These are phyloP conservation scores for Apotomis capreana DNA, from an alignment of 2,888 invertebrate species.

Conservation along the genomic window DNA sequence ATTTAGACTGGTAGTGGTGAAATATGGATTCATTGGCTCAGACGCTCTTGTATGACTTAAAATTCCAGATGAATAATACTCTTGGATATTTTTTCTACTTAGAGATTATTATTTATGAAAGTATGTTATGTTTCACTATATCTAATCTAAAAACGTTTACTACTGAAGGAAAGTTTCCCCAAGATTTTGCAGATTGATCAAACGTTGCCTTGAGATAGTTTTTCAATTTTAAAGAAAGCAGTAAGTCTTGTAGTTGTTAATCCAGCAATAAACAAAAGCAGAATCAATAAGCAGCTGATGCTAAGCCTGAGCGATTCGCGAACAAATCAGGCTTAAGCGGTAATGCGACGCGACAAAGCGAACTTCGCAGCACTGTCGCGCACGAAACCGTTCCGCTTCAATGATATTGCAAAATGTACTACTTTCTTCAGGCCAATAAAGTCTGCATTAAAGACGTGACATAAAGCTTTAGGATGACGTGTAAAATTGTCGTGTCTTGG, in stretches of 20 bases:
- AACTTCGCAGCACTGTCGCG: neutral
- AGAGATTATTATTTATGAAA: no score
- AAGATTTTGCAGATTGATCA: no score
- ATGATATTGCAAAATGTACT: no score
- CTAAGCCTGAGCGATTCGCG: conserved; percentile 31
- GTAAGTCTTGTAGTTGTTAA: neutral
- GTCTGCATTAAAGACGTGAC: no score
- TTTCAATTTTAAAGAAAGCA: neutral
- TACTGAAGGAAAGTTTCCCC: no score
- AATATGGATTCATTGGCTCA: neutral
- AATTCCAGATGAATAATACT: neutral
- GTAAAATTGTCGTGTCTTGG: no score
- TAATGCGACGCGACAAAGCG: conserved; percentile 11
- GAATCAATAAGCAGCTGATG: conserved; percentile 8
- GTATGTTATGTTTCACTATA: no score
- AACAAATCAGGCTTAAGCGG: conserved; percentile 32
- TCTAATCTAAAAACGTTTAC: no score
- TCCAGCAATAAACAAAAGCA: conserved; percentile 6
- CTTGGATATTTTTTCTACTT: no score
- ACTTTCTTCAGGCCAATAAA: no score
- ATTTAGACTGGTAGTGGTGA: neutral
- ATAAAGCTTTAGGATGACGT: no score
- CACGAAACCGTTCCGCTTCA: neutral
- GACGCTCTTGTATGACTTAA: neutral
- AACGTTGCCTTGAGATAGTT: neutral